Evolutionary conservation across 2,113 vertebrate genomes (phyloP).

Genomic region (Indicator maculatus): DNA sequence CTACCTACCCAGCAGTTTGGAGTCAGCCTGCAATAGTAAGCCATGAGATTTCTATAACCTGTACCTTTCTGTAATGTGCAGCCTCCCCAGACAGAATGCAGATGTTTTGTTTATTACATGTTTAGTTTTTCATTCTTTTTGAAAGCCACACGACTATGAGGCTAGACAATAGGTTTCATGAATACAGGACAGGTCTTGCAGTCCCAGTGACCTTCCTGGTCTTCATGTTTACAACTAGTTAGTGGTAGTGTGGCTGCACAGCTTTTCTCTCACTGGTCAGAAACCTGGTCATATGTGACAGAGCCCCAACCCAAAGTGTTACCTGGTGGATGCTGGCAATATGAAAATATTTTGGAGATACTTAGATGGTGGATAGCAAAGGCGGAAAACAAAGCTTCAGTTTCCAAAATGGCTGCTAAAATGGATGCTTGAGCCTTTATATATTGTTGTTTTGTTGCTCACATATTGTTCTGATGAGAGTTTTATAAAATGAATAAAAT

Average conservation of each 20-base stretch:
- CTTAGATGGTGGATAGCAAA: background rate
- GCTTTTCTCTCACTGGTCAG: too few relatives aligned
- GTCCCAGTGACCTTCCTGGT: background rate
- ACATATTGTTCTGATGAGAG: background rate
- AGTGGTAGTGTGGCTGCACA: background rate
- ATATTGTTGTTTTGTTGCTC: background rate
- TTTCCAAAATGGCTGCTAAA: background rate
- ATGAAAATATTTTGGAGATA: background rate
- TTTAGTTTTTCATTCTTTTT: background rate
- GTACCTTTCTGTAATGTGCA: background rate
- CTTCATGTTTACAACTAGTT: background rate
- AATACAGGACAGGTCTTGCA: background rate
- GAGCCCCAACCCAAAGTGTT: background rate
- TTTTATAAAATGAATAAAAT: slow-evolving; percentile 5
- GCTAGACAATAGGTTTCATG: background rate
- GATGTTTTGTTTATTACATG: background rate
- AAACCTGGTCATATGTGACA: background rate
- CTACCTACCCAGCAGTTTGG: slow-evolving; percentile 90
- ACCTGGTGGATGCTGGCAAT: background rate
- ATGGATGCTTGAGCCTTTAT: background rate
- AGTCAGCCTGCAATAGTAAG: slow-evolving; percentile 91
- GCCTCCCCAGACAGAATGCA: background rate
- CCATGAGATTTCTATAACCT: background rate
- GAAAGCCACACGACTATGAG: background rate
- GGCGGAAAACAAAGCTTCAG: background rate